Evolutionary conservation across 1,140 invertebrate genomes (phyloP).

Genomic region (Homalodisca vitripennis): DNA sequence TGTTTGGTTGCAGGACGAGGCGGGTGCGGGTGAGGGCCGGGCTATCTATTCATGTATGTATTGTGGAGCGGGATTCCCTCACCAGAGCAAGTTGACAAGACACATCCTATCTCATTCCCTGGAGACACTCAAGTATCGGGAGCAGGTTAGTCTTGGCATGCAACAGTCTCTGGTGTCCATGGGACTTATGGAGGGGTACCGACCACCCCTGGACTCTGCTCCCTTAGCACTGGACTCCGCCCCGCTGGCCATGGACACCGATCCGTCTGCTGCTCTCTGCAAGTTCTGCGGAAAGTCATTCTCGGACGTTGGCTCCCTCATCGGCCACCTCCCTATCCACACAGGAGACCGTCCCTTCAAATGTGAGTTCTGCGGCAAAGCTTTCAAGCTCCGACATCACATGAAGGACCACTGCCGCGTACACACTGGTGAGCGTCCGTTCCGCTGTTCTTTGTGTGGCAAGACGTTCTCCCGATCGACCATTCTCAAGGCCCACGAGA

Average conservation of each 20-base stretch:
- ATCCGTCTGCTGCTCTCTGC: slow-evolving; percentile 66
- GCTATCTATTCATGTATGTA: slow-evolving; percentile 66
- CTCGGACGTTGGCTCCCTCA: slow-evolving; percentile 81
- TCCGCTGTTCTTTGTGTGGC: slow-evolving; percentile 82
- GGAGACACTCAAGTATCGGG: slow-evolving; percentile 80
- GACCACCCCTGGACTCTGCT: slow-evolving; percentile 47
- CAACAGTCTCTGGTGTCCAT: slow-evolving; percentile 53
- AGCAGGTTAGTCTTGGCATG: slow-evolving; percentile 58
- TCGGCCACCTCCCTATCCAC: slow-evolving; percentile 82
- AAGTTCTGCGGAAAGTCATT: slow-evolving; percentile 90
- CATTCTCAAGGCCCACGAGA: slow-evolving; percentile 87
- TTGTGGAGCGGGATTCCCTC: slow-evolving; percentile 81
- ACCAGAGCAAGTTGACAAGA: slow-evolving; percentile 84
- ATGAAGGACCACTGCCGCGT: slow-evolving; percentile 93
- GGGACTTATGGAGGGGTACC: slow-evolving; percentile 43
- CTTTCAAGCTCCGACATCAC: slow-evolving; percentile 85
- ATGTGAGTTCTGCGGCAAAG: slow-evolving; percentile 88
- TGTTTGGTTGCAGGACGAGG: slow-evolving; percentile 80
- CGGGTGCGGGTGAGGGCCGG: slow-evolving; percentile 51
- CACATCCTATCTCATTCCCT: slow-evolving; percentile 84
- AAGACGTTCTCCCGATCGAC: slow-evolving; percentile 88
- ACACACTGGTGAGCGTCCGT: slow-evolving; percentile 86
- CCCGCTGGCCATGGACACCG: slow-evolving; percentile 53
- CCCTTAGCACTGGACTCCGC: slow-evolving; percentile 50
- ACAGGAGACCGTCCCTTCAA: slow-evolving; percentile 86